Conservation (phyloP, 1,140 invertebrate genomes). For the Littorina saxatilis region DNA sequence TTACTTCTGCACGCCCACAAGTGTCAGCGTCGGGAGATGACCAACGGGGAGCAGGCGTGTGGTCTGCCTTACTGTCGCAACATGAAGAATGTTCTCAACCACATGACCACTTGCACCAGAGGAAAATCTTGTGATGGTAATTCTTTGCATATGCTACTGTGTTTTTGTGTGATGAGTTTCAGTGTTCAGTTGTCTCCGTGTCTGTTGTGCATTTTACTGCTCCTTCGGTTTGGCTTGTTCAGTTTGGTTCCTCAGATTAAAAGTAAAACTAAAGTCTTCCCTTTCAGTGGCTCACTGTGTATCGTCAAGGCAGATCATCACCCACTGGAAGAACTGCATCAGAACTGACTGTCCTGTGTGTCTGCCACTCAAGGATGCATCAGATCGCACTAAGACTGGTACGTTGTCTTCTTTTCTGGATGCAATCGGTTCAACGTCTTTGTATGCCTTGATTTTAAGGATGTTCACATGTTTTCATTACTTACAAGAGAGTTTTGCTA, state of each 20-base stretch:
- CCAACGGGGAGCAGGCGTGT: slow-evolving; percentile 80
- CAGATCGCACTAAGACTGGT: slow-evolving; percentile 80
- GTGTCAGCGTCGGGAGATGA: slow-evolving; percentile 92
- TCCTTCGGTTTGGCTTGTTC: slow-evolving; percentile 14
- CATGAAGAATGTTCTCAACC: slow-evolving; percentile 98
- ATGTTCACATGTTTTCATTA: too few species aligned
- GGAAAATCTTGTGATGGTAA: slow-evolving; percentile 80
- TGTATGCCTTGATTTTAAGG: too few species aligned
- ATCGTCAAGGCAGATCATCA: slow-evolving; percentile 98
- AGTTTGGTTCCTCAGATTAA: background rate
- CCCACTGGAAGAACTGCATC: slow-evolving; percentile 99
- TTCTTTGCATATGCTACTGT: background rate
- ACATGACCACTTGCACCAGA: slow-evolving; percentile 98
- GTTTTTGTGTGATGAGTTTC: background rate
- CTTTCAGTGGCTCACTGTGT: slow-evolving; percentile 90
- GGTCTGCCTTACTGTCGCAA: slow-evolving; percentile 97
- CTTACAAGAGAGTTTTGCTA: too few species aligned
- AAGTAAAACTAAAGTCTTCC: slow-evolving; percentile 17
- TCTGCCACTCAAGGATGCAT: slow-evolving; percentile 95
- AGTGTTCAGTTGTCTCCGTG: background rate
- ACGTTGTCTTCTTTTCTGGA: slow-evolving; percentile 11
- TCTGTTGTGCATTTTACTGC: background rate
- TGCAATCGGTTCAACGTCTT: too few species aligned
- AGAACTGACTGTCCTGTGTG: slow-evolving; percentile 98
- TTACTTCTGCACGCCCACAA: slow-evolving; percentile 98